Evolutionary conservation across 2,888 invertebrate species (phyloP), one percentile per base, ranked within the genome.

Genomic region (Luffia ferchaultella): DNA sequence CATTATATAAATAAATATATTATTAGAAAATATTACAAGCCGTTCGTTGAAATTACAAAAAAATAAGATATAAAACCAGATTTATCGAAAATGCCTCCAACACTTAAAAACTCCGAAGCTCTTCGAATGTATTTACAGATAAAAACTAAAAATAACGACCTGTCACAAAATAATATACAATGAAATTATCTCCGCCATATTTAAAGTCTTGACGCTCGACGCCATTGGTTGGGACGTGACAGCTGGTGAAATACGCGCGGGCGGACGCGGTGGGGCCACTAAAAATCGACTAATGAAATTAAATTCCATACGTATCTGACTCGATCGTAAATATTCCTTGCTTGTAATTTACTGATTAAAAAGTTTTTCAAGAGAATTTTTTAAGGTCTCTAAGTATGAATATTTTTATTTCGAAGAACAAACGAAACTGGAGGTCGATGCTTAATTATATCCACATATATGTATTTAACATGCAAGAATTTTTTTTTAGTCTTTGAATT

Each of bases 81-180:
- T n/a, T n/a, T n/a, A n/a, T n/a, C n/a, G n/a, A 30, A 51, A 45
- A 48, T 49, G 51, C 47, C 49, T 43, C 45, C 20, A 48, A 48
- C 42, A 44, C 18, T 44, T 46, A 47, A 52, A 53, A 46, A 46
- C 43, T 46, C 45, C 44, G 50, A 41, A 40, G 50, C 30, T 30
- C 30, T 30, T 30, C 30, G 12, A 30, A 30, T 5, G 7, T n/a
- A n/a, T 40, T 17, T n/a, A 67, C 64, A 73, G 68, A 79, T 80
- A 82, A 79, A 82, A 76, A 72, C 60, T 73, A 65, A 63, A 77
- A 83, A 78, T 82, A 82, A 83, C 78, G 80, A 80, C 83, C 83
- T 82, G 83, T 83, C 83, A 82, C 82, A 74, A 80, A 65, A 79
- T 80, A 82, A 82, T 80, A 78, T 83, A 83, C 78, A 80, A 78